Evolutionary conservation across 2,797 vertebrate species (phyloP).

Genomic region (Characodon lateralis): DNA sequence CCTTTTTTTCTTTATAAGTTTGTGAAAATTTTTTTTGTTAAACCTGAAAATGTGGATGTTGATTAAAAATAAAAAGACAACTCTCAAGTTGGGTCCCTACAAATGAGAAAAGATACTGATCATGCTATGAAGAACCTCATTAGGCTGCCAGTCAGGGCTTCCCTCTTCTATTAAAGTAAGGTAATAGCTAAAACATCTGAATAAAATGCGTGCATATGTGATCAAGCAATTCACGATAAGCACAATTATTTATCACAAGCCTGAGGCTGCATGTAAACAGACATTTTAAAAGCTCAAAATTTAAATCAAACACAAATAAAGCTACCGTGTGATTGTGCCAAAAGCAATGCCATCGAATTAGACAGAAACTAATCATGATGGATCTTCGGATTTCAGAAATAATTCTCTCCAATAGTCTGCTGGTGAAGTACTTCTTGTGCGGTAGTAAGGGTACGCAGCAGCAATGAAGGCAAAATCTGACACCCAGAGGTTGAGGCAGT

Average conservation of each 20-base stretch:
- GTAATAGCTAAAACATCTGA: background rate
- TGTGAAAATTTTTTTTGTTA: background rate
- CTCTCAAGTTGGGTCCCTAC: background rate
- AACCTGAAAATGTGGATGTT: background rate
- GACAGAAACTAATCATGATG: constrained; percentile 48
- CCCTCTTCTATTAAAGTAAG: constrained; percentile 8
- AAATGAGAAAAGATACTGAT: constrained; percentile 19
- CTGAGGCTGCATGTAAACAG: constrained; percentile 39
- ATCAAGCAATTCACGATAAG: constrained; percentile 6
- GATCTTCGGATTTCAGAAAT: constrained; percentile 44
- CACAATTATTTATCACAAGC: constrained; percentile 16
- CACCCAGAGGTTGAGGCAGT: background rate
- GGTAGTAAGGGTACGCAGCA: constrained; percentile 13
- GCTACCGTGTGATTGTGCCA: constrained; percentile 12
- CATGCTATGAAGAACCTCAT: constrained; percentile 28
- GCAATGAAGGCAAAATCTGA: constrained; percentile 3
- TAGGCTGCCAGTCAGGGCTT: constrained; percentile 8
- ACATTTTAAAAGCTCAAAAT: constrained; percentile 18
- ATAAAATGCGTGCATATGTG: constrained; percentile 1
- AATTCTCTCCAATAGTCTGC: constrained; percentile 44
- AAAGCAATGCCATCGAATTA: constrained; percentile 21
- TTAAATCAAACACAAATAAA: constrained; percentile 41
- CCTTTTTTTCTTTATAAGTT: background rate
- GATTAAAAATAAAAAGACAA: constrained; percentile 23
- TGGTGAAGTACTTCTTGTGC: constrained; percentile 32